Conservation (phyloP, 2,113 vertebrate species). For the Numenius arquata region DNA sequence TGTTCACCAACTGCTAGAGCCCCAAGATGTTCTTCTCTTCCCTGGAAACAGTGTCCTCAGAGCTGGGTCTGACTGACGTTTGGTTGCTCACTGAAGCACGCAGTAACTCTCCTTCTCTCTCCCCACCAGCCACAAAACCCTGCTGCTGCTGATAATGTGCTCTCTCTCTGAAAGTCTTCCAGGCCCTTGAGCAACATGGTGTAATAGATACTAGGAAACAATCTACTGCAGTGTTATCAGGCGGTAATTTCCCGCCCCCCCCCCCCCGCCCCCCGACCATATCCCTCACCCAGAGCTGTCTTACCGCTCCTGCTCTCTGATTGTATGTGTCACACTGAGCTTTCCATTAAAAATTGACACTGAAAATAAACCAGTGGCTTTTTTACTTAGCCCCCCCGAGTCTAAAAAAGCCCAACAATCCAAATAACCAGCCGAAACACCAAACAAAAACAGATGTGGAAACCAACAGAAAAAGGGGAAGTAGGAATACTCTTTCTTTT, state of each 20-base stretch:
- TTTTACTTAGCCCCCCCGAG: background rate
- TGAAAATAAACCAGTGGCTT: conserved; percentile 65
- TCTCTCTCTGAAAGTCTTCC: background rate
- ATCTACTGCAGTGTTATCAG: conserved; percentile 11
- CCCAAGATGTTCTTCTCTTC: background rate
- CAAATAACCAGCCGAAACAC: conserved; percentile 43
- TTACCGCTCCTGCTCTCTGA: background rate
- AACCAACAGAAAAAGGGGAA: background rate
- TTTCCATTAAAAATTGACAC: conserved; percentile 54
- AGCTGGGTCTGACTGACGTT: background rate
- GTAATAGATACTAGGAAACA: background rate
- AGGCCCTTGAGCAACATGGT: background rate
- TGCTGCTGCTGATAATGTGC: background rate
- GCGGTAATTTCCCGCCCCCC: background rate
- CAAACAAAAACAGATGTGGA: conserved; percentile 6
- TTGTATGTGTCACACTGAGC: background rate
- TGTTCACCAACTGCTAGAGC: background rate
- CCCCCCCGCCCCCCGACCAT: too few species aligned
- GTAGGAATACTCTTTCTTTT: background rate
- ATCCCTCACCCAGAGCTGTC: background rate
- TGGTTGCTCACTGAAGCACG: background rate
- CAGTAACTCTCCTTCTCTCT: background rate
- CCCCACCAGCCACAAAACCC: background rate
- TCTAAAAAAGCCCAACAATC: background rate
- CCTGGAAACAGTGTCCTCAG: background rate